These are phyloP conservation scores for Neotoma lepida DNA, from an alignment of 2,113 vertebrate species.

Conservation along the genomic window DNA sequence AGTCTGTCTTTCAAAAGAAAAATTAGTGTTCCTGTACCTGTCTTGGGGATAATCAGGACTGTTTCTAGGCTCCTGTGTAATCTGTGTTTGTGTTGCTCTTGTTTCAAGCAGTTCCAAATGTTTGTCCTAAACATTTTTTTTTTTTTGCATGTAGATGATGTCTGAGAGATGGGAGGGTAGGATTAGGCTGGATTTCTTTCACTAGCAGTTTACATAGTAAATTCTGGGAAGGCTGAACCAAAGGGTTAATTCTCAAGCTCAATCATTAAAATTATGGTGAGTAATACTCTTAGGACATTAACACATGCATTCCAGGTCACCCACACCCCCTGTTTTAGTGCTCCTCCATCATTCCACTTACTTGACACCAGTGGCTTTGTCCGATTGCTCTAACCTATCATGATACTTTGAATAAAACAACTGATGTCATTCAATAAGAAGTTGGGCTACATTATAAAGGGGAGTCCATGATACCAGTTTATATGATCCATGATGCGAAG, in stretches of 20 bases:
- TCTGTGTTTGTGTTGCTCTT: not conserved
- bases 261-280: conserved; percentile 51
- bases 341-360: conserved; percentile 68
- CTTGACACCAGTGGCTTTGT: conserved; percentile 66
- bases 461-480: conserved; percentile 61
- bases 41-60: not conserved
- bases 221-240: not conserved
- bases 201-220: conserved; percentile 3
- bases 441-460: conserved; percentile 66
- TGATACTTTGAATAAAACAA: conserved; percentile 68
- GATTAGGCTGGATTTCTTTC: conserved; percentile 37
- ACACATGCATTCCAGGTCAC: conserved; percentile 27
- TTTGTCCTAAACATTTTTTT: not conserved
- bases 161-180: not conserved
- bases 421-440: conserved; percentile 66
- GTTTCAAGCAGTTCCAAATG: not conserved
- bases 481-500: conserved; percentile 59
- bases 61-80: not conserved
- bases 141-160: not conserved
- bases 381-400: conserved; percentile 61
- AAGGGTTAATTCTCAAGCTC: conserved; percentile 46
- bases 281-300: conserved; percentile 29
- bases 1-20: not conserved
- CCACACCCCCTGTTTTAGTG: conserved; percentile 30
- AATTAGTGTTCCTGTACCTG: not conserved